Evolutionary conservation across 2,113 vertebrate genomes (phyloP).

Genomic region (Patagioenas fasciata): DNA sequence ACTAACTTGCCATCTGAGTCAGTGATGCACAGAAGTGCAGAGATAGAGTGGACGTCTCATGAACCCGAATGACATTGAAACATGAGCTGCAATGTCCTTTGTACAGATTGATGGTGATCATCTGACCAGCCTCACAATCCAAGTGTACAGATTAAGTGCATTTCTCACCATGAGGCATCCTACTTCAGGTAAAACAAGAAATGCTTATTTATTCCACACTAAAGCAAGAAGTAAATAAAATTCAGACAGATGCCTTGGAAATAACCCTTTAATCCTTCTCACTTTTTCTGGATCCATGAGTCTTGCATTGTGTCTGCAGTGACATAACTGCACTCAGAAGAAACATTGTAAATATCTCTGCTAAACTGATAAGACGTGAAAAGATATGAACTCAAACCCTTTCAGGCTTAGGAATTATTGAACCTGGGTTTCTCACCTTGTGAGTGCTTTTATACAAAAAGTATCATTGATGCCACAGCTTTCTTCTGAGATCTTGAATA

Average conservation of each 20-base stretch:
- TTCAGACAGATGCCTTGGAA: not conserved
- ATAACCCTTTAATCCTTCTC: not conserved
- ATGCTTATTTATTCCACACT: not conserved
- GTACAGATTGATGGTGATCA: rapidly evolving
- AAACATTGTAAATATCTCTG: not conserved
- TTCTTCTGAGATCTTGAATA: not conserved
- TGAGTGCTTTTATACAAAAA: not conserved
- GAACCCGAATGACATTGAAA: not conserved
- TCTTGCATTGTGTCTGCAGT: not conserved
- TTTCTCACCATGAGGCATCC: not conserved
- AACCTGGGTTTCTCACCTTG: not conserved
- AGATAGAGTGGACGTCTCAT: not conserved
- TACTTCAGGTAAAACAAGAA: not conserved
- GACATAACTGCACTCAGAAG: not conserved
- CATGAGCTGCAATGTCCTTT: rapidly evolving
- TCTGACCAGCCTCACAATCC: not conserved
- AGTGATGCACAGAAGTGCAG: not conserved
- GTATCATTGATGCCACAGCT: not conserved
- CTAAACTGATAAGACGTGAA: not conserved
- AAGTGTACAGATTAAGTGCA: not conserved
- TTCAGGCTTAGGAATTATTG: not conserved
- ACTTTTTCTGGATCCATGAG: not conserved
- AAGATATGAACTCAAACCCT: not conserved
- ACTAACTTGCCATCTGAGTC: not conserved
- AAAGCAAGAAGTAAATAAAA: not conserved